Evolutionary conservation across 2,797 vertebrate species (phyloP).

Genomic region (Poliocrania exsul): DNA sequence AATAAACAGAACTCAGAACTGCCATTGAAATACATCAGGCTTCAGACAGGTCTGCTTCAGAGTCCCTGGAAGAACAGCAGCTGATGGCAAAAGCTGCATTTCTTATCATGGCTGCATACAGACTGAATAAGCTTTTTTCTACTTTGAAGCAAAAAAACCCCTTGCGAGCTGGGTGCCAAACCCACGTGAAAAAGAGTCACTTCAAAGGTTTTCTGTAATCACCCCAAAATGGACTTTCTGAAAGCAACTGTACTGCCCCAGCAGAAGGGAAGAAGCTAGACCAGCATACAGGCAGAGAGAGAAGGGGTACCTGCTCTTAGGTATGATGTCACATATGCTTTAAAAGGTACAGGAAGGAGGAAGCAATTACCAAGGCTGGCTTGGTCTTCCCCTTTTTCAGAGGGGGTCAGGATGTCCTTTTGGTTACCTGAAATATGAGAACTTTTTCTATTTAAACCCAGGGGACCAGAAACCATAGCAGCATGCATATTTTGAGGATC

Average conservation of each 20-base stretch:
- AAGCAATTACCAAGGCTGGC: neutral
- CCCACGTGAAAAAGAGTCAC: neutral
- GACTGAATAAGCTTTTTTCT: neutral
- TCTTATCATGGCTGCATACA: neutral
- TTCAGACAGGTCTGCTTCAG: neutral
- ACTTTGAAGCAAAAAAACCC: neutral
- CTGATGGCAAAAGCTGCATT: neutral
- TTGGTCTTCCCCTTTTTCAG: neutral
- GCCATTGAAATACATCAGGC: neutral
- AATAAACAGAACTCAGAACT: slow-evolving; percentile 16
- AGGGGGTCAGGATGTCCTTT: neutral
- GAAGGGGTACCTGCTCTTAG: neutral
- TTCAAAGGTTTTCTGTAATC: neutral
- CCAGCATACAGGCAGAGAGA: neutral
- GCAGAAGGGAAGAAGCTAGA: neutral
- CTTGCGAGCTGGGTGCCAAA: neutral
- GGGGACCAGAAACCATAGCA: neutral
- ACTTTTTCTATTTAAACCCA: neutral
- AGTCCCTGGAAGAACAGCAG: neutral
- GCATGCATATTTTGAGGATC: neutral
- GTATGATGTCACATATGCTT: neutral
- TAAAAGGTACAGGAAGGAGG: neutral
- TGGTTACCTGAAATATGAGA: neutral
- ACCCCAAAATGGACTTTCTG: neutral
- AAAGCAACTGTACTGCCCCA: rapidly evolving